Percentiles rank a stretch among this genome's conserved stretches.
Evolutionary conservation across 1,140 invertebrate species (phyloP).

Genomic region (Trichonephila clavata): DNA sequence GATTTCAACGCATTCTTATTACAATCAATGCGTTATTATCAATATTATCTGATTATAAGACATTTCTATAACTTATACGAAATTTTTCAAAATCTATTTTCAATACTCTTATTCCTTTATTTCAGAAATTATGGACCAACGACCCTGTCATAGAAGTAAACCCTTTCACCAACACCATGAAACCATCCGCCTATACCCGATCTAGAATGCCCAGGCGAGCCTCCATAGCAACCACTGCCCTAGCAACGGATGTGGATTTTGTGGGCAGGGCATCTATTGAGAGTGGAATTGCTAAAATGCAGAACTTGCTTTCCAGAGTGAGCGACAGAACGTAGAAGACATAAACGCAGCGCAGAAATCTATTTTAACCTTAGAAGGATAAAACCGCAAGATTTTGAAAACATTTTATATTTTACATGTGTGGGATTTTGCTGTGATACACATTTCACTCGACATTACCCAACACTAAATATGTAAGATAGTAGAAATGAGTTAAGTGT

Average conservation of each 20-base stretch:
- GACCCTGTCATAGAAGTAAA: conserved; percentile 82
- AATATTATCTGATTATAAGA: no score
- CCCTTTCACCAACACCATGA: conserved; percentile 76
- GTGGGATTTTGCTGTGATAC: conserved; percentile 17
- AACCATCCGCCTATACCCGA: conserved; percentile 73
- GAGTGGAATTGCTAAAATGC: conserved; percentile 69
- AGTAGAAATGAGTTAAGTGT: background rate
- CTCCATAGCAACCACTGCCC: conserved; percentile 68
- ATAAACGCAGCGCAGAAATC: background rate
- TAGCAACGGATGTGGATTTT: conserved; percentile 41
- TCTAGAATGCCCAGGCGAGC: conserved; percentile 73
- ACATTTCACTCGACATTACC: background rate
- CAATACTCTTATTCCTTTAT: background rate
- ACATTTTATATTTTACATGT: background rate
- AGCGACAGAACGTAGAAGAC: conserved; percentile 48
- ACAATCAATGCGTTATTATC: no score
- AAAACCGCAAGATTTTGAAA: no score
- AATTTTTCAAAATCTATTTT: background rate
- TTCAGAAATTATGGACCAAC: conserved; percentile 83
- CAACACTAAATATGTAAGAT: background rate
- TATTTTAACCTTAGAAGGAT: background rate
- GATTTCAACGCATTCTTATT: no score
- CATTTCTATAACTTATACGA: no score
- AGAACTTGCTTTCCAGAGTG: conserved; percentile 65
- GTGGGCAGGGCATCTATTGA: conserved; percentile 57